A percentile compares a stretch with the other conserved stretches of the same genome.
phyloP scores from a whole-genome alignment of 2,888 invertebrate species.

The Drosophila antonietae region DNA sequence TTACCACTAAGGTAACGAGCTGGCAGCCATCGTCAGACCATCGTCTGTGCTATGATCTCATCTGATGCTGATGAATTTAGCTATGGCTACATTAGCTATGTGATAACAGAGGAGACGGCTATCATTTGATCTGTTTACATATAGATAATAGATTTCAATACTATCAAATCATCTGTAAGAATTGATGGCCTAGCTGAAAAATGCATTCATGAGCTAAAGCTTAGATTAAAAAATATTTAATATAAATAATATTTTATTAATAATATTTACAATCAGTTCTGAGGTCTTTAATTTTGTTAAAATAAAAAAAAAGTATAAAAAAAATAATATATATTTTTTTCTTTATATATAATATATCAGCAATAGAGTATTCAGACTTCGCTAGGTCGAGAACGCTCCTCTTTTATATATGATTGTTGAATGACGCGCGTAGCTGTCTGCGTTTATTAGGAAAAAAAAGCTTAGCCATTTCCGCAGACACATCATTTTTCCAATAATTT shows the following conservation, averaged over 20 bases:
- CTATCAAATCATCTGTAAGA: no score
- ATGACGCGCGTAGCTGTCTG: conserved; percentile 56
- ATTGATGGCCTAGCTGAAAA: no score
- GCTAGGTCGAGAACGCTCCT: neutral
- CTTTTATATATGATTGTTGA: conserved; percentile 12
- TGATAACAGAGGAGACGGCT: neutral
- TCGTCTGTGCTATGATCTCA: conserved; percentile 2
- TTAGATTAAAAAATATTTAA: neutral
- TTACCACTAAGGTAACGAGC: conserved; percentile 21
- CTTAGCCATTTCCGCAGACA: conserved; percentile 62
- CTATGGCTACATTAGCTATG: neutral
- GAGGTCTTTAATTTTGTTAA: neutral
- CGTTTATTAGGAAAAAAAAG: conserved; percentile 52
- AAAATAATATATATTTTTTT: neutral
- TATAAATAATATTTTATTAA: neutral
- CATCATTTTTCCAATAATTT: conserved; percentile 17
- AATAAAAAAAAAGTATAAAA: neutral
- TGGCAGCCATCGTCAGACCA: conserved; percentile 1
- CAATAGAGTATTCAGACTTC: neutral
- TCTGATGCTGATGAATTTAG: neutral
- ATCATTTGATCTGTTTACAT: neutral
- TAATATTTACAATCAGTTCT: neutral
- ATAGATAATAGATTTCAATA: neutral
- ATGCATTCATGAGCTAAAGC: no score
- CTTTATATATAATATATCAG: neutral